These are phyloP conservation scores for Hydractinia symbiolongicarpus DNA, from an alignment of 30 jellyfish, hydroid and myxozoan genomes.

Conservation along the genomic window DNA sequence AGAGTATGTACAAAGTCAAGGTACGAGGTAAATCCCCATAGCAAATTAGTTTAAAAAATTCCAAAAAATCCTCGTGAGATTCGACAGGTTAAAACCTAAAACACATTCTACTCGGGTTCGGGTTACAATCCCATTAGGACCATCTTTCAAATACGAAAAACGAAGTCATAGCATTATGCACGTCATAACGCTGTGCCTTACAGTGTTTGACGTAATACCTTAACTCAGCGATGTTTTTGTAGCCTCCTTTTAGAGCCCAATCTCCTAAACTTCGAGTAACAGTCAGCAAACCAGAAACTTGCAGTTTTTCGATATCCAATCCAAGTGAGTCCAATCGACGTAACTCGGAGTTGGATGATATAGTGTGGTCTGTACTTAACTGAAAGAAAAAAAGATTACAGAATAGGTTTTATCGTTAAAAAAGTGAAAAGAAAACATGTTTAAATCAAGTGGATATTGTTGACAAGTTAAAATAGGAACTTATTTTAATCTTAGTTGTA, in stretches of 20 bases:
- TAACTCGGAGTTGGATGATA: slow-evolving; percentile 49
- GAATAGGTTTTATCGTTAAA: background rate
- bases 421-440: background rate
- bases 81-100: no score
- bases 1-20: no score
- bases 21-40: no score
- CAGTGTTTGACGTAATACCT: slow-evolving; percentile 16
- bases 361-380: slow-evolving; percentile 78
- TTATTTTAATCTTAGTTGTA: no score
- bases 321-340: slow-evolving; percentile 76
- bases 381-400: slow-evolving; percentile 14
- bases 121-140: no score
- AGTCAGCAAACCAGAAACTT: slow-evolving; percentile 41
- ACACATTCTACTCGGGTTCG: no score
- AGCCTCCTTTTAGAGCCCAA: slow-evolving; percentile 77
- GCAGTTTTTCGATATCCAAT: slow-evolving; percentile 59
- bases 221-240: slow-evolving; percentile 45
- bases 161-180: no score
- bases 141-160: no score
- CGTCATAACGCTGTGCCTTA: no score
- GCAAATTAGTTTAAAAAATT: no score
- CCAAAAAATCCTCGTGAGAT: no score
- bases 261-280: slow-evolving; percentile 90
- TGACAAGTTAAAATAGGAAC: background rate
- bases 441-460: background rate